Evolutionary conservation across 2,113 vertebrate genomes (phyloP).

Genomic region (Chaetodon trifascialis): DNA sequence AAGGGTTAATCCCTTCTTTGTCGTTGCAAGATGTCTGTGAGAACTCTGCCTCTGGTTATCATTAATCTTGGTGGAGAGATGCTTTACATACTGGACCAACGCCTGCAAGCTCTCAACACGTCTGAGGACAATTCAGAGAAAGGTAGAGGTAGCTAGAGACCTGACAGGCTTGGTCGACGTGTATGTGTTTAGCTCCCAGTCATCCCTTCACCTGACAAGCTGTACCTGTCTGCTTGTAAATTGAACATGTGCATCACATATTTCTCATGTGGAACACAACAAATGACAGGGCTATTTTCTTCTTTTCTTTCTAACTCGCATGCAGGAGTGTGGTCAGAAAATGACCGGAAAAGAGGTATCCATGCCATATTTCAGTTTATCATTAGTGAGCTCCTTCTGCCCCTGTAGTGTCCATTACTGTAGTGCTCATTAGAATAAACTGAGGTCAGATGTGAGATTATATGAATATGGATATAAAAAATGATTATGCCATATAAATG

Average conservation of each 20-base stretch:
- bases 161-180: neutral
- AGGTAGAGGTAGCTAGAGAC: constrained; percentile 81
- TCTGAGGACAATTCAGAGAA: constrained; percentile 89
- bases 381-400: neutral
- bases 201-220: neutral
- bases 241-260: neutral
- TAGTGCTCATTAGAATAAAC: neutral
- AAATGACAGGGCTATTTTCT: constrained; percentile 12
- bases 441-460: neutral
- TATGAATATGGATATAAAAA: neutral
- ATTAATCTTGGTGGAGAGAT: constrained; percentile 95
- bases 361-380: neutral
- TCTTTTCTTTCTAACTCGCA: constrained; percentile 16
- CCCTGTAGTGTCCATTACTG: neutral
- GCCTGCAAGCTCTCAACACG: constrained; percentile 88
- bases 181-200: neutral
- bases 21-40: constrained; percentile 85
- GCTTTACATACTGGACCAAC: constrained; percentile 95
- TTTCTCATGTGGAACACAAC: neutral
- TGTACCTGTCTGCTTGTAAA: constrained; percentile 1
- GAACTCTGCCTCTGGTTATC: constrained; percentile 91
- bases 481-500: neutral
- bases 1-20: constrained; percentile 26
- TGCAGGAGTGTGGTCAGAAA: constrained; percentile 94
- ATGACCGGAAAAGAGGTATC: constrained; percentile 95